Evolutionary conservation across 2,113 vertebrate species (phyloP).

Genomic region (Marmota flaviventris): DNA sequence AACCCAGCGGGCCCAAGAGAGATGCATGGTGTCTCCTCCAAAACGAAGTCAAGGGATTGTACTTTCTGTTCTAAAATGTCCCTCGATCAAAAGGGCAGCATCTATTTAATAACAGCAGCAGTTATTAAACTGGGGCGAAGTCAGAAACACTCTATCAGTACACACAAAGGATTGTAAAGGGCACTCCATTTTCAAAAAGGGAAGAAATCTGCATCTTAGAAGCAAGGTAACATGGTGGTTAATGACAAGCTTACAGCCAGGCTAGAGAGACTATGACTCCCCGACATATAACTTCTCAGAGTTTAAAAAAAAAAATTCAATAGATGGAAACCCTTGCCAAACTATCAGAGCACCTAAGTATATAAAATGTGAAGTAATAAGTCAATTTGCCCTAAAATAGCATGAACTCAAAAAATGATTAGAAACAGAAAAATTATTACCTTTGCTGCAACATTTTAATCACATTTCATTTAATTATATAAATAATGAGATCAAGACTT

Average conservation of each 20-base stretch:
- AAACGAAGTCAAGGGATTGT: background rate
- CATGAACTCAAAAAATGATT: constrained; percentile 34
- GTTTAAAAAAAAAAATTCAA: background rate
- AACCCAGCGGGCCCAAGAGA: background rate
- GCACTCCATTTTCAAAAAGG: background rate
- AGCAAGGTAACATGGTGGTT: background rate
- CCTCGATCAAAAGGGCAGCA: background rate
- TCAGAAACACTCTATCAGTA: background rate
- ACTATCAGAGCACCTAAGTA: background rate
- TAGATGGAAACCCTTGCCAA: background rate
- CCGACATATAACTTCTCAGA: background rate
- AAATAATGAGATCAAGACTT: background rate
- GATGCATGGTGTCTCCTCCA: background rate
- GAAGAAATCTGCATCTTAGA: background rate
- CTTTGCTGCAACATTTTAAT: background rate
- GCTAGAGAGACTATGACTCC: background rate
- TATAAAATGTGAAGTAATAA: background rate
- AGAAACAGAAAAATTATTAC: background rate
- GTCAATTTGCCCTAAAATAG: background rate
- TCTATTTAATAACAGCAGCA: background rate
- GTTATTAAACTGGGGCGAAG: background rate
- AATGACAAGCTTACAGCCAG: background rate
- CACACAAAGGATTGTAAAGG: background rate
- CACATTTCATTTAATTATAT: background rate
- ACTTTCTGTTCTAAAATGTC: background rate